Evolutionary conservation across 2,888 invertebrate genomes (phyloP).

Genomic region (Ferdinandea cuprea): DNA sequence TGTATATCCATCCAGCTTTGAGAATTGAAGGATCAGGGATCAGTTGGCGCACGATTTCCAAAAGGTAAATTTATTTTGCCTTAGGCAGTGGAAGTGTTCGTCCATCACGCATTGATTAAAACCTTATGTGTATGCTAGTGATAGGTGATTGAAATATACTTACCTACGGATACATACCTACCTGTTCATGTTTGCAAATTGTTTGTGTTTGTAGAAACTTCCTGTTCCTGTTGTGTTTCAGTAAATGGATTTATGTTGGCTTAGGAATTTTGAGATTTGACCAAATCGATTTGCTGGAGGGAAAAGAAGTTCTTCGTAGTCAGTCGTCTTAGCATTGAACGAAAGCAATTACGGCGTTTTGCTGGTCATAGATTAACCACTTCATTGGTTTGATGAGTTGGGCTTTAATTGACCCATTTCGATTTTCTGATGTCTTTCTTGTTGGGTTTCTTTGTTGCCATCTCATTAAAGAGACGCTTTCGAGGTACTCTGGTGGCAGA

Average conservation of each 20-base stretch:
- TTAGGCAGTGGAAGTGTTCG: background rate
- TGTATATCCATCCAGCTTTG: background rate
- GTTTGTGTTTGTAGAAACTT: background rate
- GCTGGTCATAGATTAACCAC: background rate
- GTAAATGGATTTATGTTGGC: conserved; percentile 11
- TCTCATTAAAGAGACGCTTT: too few species aligned
- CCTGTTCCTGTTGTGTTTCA: background rate
- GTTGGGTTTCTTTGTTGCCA: too few species aligned
- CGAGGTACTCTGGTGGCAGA: too few species aligned
- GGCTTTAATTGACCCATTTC: background rate
- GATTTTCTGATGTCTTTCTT: background rate
- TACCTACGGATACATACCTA: background rate
- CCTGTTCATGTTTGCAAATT: background rate
- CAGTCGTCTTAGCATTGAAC: background rate
- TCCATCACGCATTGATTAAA: conserved; percentile 17
- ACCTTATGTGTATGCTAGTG: conserved; percentile 7
- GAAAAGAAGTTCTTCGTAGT: background rate
- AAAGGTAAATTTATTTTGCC: conserved; percentile 7
- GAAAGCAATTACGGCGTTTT: conserved; percentile 4
- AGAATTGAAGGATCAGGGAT: background rate
- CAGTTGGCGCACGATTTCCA: background rate
- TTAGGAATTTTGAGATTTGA: background rate
- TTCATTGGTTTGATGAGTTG: background rate
- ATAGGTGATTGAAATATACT: background rate
- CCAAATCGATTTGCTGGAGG: background rate